These are phyloP conservation scores for Eucera pruinosa DNA, from an alignment of 2,888 invertebrate species.

Conservation along the genomic window DNA sequence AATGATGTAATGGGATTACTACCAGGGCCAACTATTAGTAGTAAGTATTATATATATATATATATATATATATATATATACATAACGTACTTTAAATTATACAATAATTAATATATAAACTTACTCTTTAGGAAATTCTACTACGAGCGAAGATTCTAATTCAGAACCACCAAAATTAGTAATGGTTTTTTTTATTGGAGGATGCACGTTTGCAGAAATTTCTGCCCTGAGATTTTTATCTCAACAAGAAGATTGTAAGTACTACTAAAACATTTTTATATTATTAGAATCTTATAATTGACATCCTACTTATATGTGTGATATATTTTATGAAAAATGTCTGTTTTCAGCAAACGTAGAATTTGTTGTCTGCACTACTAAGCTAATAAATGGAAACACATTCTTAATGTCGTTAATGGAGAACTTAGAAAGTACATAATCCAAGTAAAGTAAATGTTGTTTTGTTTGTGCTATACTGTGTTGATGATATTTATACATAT, in stretches of 20 bases:
- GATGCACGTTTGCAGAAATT: slow-evolving; percentile 97
- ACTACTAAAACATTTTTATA: neutral
- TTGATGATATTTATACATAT: slow-evolving; percentile 16
- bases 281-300: neutral
- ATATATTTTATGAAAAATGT: slow-evolving; percentile 21
- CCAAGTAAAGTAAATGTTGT: slow-evolving; percentile 20
- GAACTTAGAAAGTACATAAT: slow-evolving; percentile 66
- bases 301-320: neutral
- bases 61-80: too few species aligned
- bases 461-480: neutral
- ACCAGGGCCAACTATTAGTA: slow-evolving; percentile 90
- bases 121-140: slow-evolving; percentile 81
- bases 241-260: slow-evolving; percentile 89
- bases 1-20: slow-evolving; percentile 93
- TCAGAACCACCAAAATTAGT: slow-evolving; percentile 89
- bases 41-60: too few species aligned
- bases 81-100: slow-evolving; percentile 1
- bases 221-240: slow-evolving; percentile 90
- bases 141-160: slow-evolving; percentile 83
- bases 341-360: slow-evolving; percentile 89
- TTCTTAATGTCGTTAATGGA: slow-evolving; percentile 92
- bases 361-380: slow-evolving; percentile 95
- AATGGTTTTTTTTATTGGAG: slow-evolving; percentile 97
- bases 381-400: slow-evolving; percentile 94
- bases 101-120: slow-evolving; percentile 5